Evolutionary conservation across 2,888 invertebrate species (phyloP).

Genomic region (Autographa gamma): DNA sequence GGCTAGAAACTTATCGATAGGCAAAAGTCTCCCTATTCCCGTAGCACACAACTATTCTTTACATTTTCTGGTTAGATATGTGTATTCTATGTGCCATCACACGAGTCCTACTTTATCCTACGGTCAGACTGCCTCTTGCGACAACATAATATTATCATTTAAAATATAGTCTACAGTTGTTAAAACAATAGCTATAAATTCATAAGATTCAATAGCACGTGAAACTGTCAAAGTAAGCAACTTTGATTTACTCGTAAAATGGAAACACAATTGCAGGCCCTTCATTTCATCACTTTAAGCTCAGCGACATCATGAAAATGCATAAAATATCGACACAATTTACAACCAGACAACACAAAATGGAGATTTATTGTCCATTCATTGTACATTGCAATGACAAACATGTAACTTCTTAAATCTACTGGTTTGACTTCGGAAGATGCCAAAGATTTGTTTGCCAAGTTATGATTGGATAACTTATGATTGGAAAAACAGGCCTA

Average conservation of each 20-base stretch:
- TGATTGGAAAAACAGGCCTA: conserved; percentile 6
- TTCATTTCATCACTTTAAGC: neutral
- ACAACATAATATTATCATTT: no score
- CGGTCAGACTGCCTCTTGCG: no score
- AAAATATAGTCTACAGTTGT: no score
- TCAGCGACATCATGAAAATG: neutral
- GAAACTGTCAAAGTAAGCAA: neutral
- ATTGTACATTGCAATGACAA: neutral
- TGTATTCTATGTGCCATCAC: no score
- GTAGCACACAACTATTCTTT: no score
- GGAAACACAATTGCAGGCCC: neutral
- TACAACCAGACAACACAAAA: neutral
- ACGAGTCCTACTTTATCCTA: no score
- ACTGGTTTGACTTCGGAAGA: neutral
- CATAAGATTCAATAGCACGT: neutral
- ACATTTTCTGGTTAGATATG: no score
- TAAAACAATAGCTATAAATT: neutral
- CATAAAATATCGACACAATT: conserved; percentile 1
- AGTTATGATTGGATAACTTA: conserved; percentile 10
- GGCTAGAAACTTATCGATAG: no score
- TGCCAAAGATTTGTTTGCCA: conserved; percentile 2
- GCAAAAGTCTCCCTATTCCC: no score
- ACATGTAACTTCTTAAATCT: neutral
- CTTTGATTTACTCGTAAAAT: neutral
- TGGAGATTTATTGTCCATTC: neutral